Conservation (phyloP, 2,888 invertebrate species). For the Andrena minutula region DNA sequence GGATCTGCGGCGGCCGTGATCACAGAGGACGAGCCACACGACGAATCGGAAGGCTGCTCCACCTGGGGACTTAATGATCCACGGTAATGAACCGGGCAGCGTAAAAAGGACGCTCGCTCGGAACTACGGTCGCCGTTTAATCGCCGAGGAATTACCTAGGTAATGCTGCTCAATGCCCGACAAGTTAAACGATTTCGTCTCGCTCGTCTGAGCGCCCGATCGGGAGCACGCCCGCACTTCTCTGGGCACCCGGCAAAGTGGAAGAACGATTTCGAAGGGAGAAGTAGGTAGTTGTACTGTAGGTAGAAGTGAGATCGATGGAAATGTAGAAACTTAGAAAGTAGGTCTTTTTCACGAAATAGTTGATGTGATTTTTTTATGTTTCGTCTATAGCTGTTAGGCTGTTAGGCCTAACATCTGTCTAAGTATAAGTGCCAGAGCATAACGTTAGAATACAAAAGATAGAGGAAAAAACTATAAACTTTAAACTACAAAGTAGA, state of each 20-base stretch:
- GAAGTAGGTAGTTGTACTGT: no score
- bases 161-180: neutral
- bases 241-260: neutral
- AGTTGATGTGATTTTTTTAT: no score
- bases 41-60: conserved; percentile 50
- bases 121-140: neutral
- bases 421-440: no score
- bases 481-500: no score
- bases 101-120: conserved; percentile 1
- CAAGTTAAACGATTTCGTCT: neutral
- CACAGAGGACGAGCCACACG: conserved; percentile 53
- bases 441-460: no score
- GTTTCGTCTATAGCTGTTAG: no score
- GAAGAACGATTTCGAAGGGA: neutral
- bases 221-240: neutral
- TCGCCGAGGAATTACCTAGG: conserved; percentile 3
- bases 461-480: no score
- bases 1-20: conserved; percentile 50
- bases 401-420: no score
- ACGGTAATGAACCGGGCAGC: conserved; percentile 34
- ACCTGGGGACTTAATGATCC: conserved; percentile 51
- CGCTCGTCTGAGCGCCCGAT: neutral
- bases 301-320: no score
- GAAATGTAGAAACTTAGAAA: no score
- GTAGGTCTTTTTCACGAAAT: no score